Evolutionary conservation across 1,140 invertebrate species (phyloP), one percentile per base, ranked within the genome.

Genomic region (Dinoponera quadriceps): DNA sequence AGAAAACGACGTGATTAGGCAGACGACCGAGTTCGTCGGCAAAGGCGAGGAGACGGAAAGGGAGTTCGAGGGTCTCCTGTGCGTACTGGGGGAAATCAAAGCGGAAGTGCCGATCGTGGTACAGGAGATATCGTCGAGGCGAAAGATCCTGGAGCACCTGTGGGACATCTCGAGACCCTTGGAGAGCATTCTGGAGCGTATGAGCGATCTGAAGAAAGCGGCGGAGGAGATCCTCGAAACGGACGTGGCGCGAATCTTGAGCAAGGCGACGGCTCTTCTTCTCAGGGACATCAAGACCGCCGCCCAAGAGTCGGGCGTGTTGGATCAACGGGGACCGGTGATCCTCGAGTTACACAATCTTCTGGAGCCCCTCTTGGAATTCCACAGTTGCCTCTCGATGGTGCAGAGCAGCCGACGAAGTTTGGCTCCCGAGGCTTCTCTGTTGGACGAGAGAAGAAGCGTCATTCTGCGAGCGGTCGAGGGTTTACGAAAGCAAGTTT

Each of bases 321-420:
- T 90, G 22, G 72, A 87, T 27, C 82, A 57, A n/a, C 75, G 89
- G 48, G 84, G 72, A 72, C 69, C 86, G 1, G 60, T 82, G 9
- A 59, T 88, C 3, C 27, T 83, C 1, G 78, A 90, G n/a, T 59
- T 92, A 25, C 77, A 83, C 44, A 71, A 62, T n/a, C 83, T 92
- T 9, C 68, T 89, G 2, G 91, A 89, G 49, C 92, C 91, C 2
- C 51, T 92, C 5, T 74, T 92, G 2, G 91, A 92, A 73, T 91
- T 92, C 44, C 81, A 91, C 27, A 92, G 88, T 63, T 86, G 91
- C 16, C 59, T 92, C 1, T 92, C 90, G 0, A 89, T 92, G 13
- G 83, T 92, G 9, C 77, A 88, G 57, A 92, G 87, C 33, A 91
- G 90, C 51, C 89, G 90, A 25, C 83, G 51, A 69, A 89, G 85